phyloP scores from a whole-genome alignment of 2,888 invertebrate genomes.

The Phasia obesa region DNA sequence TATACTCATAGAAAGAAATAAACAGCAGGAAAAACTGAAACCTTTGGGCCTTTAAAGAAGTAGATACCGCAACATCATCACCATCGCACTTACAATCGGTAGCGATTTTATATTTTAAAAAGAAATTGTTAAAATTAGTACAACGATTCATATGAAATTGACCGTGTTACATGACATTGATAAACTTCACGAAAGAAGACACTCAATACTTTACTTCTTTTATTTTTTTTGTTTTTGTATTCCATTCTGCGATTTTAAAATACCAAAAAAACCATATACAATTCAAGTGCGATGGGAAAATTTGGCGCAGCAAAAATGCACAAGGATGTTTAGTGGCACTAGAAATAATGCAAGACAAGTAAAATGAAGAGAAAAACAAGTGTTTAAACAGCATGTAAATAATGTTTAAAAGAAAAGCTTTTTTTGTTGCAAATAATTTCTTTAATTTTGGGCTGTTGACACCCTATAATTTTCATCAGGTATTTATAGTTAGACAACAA shows the following conservation, averaged over 20 bases:
- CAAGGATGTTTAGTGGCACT: constrained; percentile 23
- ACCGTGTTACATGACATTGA: constrained; percentile 71
- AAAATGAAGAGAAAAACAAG: constrained; percentile 63
- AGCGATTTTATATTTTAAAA: constrained; percentile 68
- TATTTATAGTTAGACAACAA: too few species aligned
- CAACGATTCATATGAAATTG: constrained; percentile 70
- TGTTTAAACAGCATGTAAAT: constrained; percentile 70
- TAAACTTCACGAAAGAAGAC: constrained; percentile 62
- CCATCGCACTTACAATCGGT: constrained; percentile 59
- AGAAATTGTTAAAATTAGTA: constrained; percentile 71
- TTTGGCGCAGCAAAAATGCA: constrained; percentile 40
- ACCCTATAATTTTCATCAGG: constrained; percentile 21
- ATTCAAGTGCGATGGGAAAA: constrained; percentile 64
- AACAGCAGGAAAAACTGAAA: constrained; percentile 34
- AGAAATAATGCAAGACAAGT: constrained; percentile 39
- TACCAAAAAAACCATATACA: constrained; percentile 29
- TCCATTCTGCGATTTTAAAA: constrained; percentile 31
- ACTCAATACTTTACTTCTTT: constrained; percentile 33
- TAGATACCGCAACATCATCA: constrained; percentile 58
- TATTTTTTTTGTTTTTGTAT: too few species aligned
- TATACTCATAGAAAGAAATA: constrained; percentile 35
- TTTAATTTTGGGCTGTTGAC: not conserved
- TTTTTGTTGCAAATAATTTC: constrained; percentile 25
- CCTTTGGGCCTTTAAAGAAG: constrained; percentile 29
- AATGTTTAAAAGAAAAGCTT: constrained; percentile 55